Evolutionary conservation across 2,888 invertebrate genomes (phyloP).

Genomic region (Ophion slaviceki): DNA sequence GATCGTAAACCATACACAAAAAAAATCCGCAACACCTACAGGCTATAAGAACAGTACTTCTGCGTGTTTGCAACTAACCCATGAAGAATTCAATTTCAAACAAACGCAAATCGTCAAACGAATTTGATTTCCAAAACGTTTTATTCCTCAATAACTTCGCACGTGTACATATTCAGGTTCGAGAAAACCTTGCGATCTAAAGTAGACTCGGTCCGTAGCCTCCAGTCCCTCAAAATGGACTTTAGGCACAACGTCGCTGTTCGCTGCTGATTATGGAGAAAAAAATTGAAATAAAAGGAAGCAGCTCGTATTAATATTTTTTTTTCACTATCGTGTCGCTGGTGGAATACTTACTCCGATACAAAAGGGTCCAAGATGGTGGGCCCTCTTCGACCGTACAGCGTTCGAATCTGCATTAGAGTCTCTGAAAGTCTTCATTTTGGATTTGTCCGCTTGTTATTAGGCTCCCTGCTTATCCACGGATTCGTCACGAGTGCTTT

Average conservation of each 20-base stretch:
- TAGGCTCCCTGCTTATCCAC: background rate
- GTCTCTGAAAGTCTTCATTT: constrained; percentile 95
- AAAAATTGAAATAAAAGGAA: constrained; percentile 4
- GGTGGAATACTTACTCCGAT: constrained; percentile 86
- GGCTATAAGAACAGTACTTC: background rate
- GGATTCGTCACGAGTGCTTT: constrained; percentile 58
- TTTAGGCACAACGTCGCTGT: constrained; percentile 74
- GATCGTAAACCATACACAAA: no score
- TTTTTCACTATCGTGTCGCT: background rate
- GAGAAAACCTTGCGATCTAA: constrained; percentile 1
- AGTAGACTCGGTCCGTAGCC: constrained; percentile 20
- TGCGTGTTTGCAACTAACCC: background rate
- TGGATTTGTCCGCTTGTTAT: constrained; percentile 85
- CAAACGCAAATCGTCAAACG: background rate
- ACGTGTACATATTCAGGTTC: constrained; percentile 59
- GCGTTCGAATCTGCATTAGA: constrained; percentile 91
- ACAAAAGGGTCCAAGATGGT: constrained; percentile 90
- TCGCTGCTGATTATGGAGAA: constrained; percentile 72
- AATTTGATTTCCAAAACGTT: background rate
- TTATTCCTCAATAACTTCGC: constrained; percentile 41
- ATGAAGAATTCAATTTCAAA: background rate
- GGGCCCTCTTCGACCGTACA: constrained; percentile 89
- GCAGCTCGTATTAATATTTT: background rate
- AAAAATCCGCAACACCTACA: background rate
- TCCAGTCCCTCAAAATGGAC: constrained; percentile 51